These are phyloP conservation scores for Trinorchestia longiramus DNA, from an alignment of 1,140 invertebrate genomes.

Conservation along the genomic window DNA sequence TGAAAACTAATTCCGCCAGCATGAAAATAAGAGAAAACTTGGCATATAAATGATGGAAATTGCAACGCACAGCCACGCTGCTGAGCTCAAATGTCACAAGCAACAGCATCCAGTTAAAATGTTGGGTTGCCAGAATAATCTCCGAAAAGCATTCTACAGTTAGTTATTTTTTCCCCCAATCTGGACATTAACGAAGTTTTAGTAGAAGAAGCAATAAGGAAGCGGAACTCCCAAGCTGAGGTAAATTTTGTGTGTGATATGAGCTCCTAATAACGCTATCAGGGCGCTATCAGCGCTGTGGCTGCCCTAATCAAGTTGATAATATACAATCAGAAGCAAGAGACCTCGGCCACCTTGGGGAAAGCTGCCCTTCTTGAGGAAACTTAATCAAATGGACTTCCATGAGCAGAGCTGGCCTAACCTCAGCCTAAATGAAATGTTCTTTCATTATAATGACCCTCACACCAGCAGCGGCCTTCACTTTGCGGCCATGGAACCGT, in stretches of 20 bases:
- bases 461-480: background rate
- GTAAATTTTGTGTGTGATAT: slow-evolving; percentile 29
- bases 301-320: background rate
- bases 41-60: background rate
- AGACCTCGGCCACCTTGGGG: background rate
- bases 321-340: slow-evolving; percentile 40
- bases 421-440: background rate
- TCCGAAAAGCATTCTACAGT: background rate
- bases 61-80: background rate
- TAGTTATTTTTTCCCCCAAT: background rate
- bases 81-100: background rate
- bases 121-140: background rate
- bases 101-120: background rate
- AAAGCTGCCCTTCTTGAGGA: background rate
- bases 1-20: background rate
- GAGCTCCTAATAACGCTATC: slow-evolving; percentile 26
- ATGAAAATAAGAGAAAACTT: background rate
- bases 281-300: slow-evolving; percentile 4
- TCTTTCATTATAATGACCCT: background rate
- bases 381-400: background rate
- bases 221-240: background rate
- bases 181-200: background rate
- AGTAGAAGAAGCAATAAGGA: background rate
- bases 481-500: background rate
- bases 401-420: background rate